These are phyloP conservation scores for Euura saliciscinereae DNA, from an alignment of 1,140 invertebrate genomes.

Conservation along the genomic window DNA sequence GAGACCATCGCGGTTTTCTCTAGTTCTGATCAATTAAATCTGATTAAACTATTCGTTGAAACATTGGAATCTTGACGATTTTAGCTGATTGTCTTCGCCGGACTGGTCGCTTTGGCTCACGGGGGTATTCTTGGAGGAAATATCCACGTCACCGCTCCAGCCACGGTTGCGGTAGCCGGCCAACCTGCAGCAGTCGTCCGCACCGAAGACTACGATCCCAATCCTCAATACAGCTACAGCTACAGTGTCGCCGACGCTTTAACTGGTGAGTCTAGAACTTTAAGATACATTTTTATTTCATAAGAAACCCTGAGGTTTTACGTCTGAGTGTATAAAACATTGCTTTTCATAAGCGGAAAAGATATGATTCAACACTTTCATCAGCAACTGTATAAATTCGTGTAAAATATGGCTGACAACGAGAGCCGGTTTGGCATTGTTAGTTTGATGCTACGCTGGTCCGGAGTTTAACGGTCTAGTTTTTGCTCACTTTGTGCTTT, in stretches of 20 bases:
- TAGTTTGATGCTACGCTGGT: not conserved
- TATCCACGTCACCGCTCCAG: slow-evolving; percentile 16
- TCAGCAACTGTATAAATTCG: not conserved
- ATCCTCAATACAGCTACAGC: slow-evolving; percentile 74
- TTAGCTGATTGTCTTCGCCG: slow-evolving; percentile 38
- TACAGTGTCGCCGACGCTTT: slow-evolving; percentile 74
- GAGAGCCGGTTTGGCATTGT: not conserved
- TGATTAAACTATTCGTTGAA: too few species aligned
- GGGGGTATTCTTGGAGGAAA: slow-evolving; percentile 37
- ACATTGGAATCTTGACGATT: slow-evolving; percentile 11
- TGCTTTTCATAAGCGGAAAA: too few species aligned
- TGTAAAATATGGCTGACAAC: not conserved
- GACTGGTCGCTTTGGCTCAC: slow-evolving; percentile 40
- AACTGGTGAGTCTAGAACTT: slow-evolving; percentile 58
- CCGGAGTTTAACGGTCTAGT: not conserved
- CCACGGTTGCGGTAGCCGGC: slow-evolving; percentile 39
- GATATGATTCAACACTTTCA: too few species aligned
- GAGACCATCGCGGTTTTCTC: too few species aligned
- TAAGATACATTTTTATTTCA: too few species aligned
- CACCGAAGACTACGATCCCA: slow-evolving; percentile 68
- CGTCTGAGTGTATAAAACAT: too few species aligned
- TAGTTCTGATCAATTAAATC: too few species aligned
- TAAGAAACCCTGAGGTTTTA: too few species aligned
- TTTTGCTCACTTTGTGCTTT: not conserved
- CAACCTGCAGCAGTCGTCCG: slow-evolving; percentile 46